Conservation (phyloP, 2,888 invertebrate genomes). For the Papilio demoleus region DNA sequence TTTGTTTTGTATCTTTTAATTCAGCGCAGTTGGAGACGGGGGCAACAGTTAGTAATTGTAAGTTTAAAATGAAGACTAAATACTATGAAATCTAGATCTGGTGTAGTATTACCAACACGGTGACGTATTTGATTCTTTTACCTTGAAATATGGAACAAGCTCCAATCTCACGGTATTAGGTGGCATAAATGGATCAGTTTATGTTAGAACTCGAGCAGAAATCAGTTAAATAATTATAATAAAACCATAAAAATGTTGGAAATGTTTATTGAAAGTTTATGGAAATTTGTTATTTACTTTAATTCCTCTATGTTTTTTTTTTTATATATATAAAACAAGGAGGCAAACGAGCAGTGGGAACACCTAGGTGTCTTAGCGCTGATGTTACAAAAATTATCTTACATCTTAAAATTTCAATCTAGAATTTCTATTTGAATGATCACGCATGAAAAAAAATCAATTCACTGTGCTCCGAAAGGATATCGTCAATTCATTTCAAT, state of each 20-base stretch:
- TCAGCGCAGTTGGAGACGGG: no score
- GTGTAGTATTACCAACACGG: not conserved
- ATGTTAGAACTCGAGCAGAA: not conserved
- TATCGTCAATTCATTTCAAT: not conserved
- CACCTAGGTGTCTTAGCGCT: no score
- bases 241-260: not conserved
- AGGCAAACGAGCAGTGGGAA: no score
- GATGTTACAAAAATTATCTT: no score
- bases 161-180: not conserved
- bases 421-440: no score
- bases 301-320: no score
- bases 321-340: no score
- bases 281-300: no score
- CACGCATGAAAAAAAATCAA: not conserved
- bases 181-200: not conserved
- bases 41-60: no score
- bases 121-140: conserved; percentile 2
- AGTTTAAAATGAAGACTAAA: no score
- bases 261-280: not conserved
- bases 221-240: not conserved
- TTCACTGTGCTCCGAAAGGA: not conserved
- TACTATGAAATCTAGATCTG: not conserved
- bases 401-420: no score
- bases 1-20: no score
- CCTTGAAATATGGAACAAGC: not conserved